Base-by-base conservation (phyloP, 2,113 vertebrate genomes). In the Chamaetylas fuelleborni region DNA sequence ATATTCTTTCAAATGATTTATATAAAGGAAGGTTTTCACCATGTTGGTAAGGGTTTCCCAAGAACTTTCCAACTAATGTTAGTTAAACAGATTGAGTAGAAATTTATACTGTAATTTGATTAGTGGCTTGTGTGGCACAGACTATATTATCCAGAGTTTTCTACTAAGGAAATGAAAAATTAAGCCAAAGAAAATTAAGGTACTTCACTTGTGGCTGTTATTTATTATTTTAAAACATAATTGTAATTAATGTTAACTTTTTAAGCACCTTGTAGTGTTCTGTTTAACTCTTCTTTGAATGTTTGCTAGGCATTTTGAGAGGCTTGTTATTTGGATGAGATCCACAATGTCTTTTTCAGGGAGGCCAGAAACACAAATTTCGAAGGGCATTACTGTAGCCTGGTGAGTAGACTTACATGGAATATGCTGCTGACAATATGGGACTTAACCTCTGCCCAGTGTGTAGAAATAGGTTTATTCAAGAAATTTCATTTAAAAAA, bases 71-170 rank as follows among this genome's bases (percentile, higher is more conserved):
- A 89, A 48, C 73, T 90, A 92, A 94, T 51, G 78, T 94, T 82
- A 94, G 73, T 92, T 84, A 91, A 96, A 91, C 82, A 95, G 90
- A 87, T 77, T 69, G 62, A 82, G 78, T 72, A 61, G 92, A 94
- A 96, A 95, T 88, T 78, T 96, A 93, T 94, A 93, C 81, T 91
- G 82, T 93, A 91, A 95, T 96, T 92, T 83, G 82, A 94, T 85
- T 62, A 77, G 58, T 42, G 28, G 56, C 56, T 94, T 96, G 71
- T 86, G 60, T 88, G 83, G 54, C 38, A n/a, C 29, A 85, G 42
- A 73, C 62, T 29, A 22, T 43, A 81, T 73, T 73, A 92, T 62
- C 50, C 71, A 25, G 50, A 33, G 19, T 62, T 90, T 87, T 88
- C 28, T 88, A 26, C 42, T 40, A 56, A 64, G 20, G 45, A 94